Conservation (phyloP, 1,140 invertebrate species). For the Anastatus disparis region DNA sequence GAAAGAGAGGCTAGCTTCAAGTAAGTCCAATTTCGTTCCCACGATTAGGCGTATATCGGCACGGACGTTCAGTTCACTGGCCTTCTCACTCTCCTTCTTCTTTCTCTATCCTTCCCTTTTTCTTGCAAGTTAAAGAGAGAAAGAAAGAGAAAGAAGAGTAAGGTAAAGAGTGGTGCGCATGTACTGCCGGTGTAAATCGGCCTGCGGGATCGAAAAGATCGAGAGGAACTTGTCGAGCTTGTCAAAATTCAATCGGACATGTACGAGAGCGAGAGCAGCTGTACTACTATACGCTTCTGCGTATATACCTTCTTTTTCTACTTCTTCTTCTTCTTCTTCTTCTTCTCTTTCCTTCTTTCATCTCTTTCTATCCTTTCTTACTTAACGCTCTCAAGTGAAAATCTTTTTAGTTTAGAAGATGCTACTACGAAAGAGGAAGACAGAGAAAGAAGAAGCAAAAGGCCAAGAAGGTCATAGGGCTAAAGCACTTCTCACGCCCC, state of each 20-base stretch:
- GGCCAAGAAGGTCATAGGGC: constrained; percentile 65
- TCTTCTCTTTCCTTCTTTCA: too few species aligned
- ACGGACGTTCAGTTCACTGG: constrained; percentile 49
- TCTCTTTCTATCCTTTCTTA: too few species aligned
- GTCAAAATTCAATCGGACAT: constrained; percentile 66
- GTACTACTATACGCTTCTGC: constrained; percentile 33
- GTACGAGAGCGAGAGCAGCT: constrained; percentile 47
- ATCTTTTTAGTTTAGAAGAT: too few species aligned
- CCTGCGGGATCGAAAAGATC: constrained; percentile 56
- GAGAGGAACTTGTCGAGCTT: constrained; percentile 61
- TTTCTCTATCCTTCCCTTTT: neutral
- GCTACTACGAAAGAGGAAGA: constrained; percentile 17
- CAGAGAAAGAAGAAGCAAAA: neutral
- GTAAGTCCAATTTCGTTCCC: constrained; percentile 50
- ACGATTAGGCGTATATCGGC: constrained; percentile 54
- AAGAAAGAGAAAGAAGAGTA: neutral
- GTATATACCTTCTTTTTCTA: constrained; percentile 24
- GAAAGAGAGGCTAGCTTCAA: neutral
- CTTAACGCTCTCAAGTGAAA: too few species aligned
- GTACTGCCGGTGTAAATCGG: constrained; percentile 46
- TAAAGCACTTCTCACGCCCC: constrained; percentile 67
- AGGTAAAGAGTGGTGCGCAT: neutral
- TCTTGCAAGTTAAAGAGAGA: neutral
- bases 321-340: constrained; percentile 31
- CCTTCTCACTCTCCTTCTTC: constrained; percentile 33